Evolutionary conservation across 2,888 invertebrate species (phyloP).

Genomic region (Caenorhabditis afra): DNA sequence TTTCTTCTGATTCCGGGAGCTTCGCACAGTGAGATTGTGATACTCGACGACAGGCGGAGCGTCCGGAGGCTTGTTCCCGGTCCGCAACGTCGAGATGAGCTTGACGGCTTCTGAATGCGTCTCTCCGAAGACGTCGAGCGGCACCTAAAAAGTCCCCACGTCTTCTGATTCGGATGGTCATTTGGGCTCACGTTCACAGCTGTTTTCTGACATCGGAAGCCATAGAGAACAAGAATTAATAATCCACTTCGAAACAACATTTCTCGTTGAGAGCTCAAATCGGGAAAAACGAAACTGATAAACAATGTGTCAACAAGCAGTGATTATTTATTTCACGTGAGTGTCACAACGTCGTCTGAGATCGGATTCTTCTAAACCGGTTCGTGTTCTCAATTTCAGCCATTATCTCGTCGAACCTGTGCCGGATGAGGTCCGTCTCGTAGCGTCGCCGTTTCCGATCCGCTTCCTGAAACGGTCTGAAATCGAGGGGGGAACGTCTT

Average conservation of each 20-base stretch:
- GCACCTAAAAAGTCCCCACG: constrained; percentile 8
- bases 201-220: background rate
- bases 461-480: constrained; percentile 31
- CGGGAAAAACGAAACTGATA: background rate
- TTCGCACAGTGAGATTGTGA: constrained; percentile 6
- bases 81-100: constrained; percentile 5
- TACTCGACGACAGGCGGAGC: background rate
- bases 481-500: background rate
- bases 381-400: constrained; percentile 49
- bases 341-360: constrained; percentile 44
- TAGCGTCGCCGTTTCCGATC: constrained; percentile 33
- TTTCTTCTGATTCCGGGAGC: too few species aligned
- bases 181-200: background rate
- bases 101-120: background rate
- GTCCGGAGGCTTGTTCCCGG: constrained; percentile 9
- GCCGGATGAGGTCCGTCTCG: constrained; percentile 42
- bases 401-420: constrained; percentile 56
- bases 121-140: background rate
- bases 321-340: constrained; percentile 27
- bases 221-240: constrained; percentile 8
- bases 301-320: too few species aligned
- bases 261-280: background rate
- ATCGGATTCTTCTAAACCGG: constrained; percentile 49
- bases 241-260: background rate
- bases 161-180: background rate